These are phyloP conservation scores for Meriones psammophilus DNA, from an alignment of 2,797 vertebrate species.

Conservation along the genomic window DNA sequence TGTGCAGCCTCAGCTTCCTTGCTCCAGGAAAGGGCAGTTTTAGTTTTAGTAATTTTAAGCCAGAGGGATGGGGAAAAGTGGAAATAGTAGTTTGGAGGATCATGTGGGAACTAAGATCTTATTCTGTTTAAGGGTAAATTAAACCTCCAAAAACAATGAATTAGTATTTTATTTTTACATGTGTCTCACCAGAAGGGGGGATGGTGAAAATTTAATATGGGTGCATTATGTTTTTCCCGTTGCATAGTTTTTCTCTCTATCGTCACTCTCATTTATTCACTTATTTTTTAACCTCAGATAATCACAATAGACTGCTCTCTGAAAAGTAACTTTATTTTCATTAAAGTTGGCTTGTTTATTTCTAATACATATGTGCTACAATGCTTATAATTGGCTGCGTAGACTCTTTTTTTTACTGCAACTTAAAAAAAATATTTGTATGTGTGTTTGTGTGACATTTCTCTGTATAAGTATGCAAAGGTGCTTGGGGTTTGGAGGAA, in stretches of 20 bases:
- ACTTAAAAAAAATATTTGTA: background rate
- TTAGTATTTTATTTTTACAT: background rate
- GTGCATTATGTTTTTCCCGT: background rate
- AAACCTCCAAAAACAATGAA: background rate
- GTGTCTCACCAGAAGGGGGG: background rate
- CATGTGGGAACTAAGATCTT: background rate
- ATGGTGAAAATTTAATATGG: background rate
- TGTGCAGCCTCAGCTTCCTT: too few species aligned
- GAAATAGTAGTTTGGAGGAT: background rate
- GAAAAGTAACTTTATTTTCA: background rate
- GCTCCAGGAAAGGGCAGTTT: background rate
- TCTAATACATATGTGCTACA: background rate
- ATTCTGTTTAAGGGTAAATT: background rate
- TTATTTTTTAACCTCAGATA: background rate
- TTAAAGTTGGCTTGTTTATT: background rate
- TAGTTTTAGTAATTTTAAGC: background rate
- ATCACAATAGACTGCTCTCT: conserved; percentile 3
- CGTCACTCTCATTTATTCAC: background rate
- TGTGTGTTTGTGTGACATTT: background rate
- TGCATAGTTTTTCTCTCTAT: background rate
- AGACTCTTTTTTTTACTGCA: background rate
- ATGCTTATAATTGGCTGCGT: background rate
- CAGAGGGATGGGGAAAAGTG: background rate
- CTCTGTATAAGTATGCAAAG: background rate
- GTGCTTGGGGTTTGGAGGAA: background rate